Base-by-base conservation (phyloP, 2,113 vertebrate genomes). In the Neofelis nebulosa region DNA sequence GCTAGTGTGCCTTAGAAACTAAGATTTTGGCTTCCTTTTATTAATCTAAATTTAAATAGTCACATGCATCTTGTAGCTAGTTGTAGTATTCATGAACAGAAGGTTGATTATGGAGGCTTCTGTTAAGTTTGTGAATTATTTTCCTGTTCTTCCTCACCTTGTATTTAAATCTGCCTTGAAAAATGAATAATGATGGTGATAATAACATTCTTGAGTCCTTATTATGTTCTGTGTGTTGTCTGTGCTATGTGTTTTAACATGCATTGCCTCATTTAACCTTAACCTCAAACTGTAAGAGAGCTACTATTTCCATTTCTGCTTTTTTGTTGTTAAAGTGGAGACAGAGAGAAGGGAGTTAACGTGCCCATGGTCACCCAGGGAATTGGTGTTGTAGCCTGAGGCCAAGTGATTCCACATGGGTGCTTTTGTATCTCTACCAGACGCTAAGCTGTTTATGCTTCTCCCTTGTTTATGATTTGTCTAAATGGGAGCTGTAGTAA, bases 161-260 rank as follows among this genome's bases (percentile, higher is more conserved):
- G n/a, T 76, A 25, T 89, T 95, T 95, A 78, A 65, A 27, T 93
- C 52, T 89, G 7, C 48, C 66, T 94, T 73, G 57, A 84, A 97
- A 95, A 94, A 65, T 91, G 12, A 94, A 50, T 79, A 33, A 23
- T 19, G 57, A 78, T 90, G 21, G 31, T 41, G n/a, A 73, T 33
- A 23, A 55, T 94, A 66, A 74, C 25, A 50, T 90, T 94, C 84
- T 48, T 52, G 48, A 87, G 27, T 83, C 41, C 19, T 84, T 88
- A 36, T 69, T 45, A 38, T 66, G 11, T 41, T 29, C 73, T 89
- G 0, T 52, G 5, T 85, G 5, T 76, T 94, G 6, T 74, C 45
- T 50, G 36, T 93, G 11, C 45, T 81, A 8, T 16, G 36, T 48
- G 33, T 74, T 98, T 92, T 91, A 79, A 71, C 27, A 45, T n/a